Base-by-base conservation (phyloP, 2,888 invertebrate genomes). In the Pharmacophagus antenor region DNA sequence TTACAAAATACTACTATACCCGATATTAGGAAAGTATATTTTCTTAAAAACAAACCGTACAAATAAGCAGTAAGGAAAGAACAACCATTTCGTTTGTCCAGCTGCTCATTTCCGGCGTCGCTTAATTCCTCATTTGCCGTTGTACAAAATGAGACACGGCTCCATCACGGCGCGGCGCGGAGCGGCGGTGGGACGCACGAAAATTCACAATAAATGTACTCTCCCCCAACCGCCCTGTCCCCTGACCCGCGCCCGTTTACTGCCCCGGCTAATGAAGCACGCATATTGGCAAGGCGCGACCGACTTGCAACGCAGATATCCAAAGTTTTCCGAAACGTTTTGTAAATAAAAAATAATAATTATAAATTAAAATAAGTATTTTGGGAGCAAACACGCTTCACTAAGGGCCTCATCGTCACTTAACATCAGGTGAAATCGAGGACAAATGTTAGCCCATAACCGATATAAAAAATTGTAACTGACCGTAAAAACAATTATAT, bases 241-340 rank as follows among this genome's bases (percentile, higher is more conserved):
- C 71, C 67, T 67, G 64, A 70, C 61, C 59, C 54, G 60, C 15
- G 65, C 70, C 83, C 83, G 82, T 86, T 86, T 82, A 78, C 70
- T 76, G 73, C 75, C 67, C 70, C 67, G 67, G 74, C 87, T 89
- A 89, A 89, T 88, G 88, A 89, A 88, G 77, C 80, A 69, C 72
- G 74, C 76, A 79, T 87, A 87, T 86, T 84, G 85, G 80, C 83
- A 78, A 82, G 83, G 82, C 76, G 82, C 79, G 80, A 81, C 80
- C 73, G 64, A 73, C 74, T 69, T 67, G 46, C 12, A 5, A 66
- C 66, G 44, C 0, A n/a, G 74, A 71, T 62, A 12, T 63, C 0
- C 47, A 73, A 80, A 64, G 64, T 37, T 67, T 15, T 47, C 46
- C 20, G 44, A 47, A 54, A 41, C 7, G 47, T 10, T 54, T 15